phyloP scores from a whole-genome alignment of 2,113 vertebrate species.

The Oncorhynchus keta region DNA sequence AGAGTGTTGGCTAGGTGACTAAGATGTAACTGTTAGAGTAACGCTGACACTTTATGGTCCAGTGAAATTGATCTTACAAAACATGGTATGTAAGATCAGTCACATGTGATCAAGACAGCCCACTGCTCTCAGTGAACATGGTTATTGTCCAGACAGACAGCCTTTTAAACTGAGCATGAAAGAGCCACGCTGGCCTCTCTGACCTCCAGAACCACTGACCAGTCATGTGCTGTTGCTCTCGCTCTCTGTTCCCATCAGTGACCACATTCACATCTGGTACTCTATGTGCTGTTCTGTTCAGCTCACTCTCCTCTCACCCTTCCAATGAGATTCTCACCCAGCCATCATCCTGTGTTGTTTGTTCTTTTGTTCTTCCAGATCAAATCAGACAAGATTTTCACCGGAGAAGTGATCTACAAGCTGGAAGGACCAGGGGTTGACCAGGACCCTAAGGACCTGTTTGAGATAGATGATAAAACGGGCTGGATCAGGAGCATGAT shows the following conservation, averaged over 20 bases:
- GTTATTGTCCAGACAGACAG: neutral
- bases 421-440: constrained; percentile 94
- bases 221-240: constrained; percentile 7
- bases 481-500: constrained; percentile 87
- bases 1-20: constrained; percentile 14
- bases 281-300: constrained; percentile 21
- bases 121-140: constrained; percentile 19
- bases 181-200: constrained; percentile 8
- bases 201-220: constrained; percentile 3
- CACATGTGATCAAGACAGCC: constrained; percentile 1
- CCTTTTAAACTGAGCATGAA: neutral
- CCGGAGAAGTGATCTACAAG: constrained; percentile 89
- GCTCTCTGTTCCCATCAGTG: constrained; percentile 7
- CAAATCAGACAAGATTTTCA: constrained; percentile 92
- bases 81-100: constrained; percentile 9
- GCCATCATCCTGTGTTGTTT: constrained; percentile 16
- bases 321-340: constrained; percentile 32
- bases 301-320: neutral
- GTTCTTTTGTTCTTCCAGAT: constrained; percentile 72
- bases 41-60: neutral
- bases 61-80: constrained; percentile 21
- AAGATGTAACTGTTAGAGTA: constrained; percentile 31
- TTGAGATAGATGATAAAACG: constrained; percentile 89
- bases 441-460: constrained; percentile 87
- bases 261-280: constrained; percentile 51